Percentiles rank a stretch among this genome's conserved stretches.
phyloP scores from a whole-genome alignment of 2,888 invertebrate species.

The Agrochola lota region DNA sequence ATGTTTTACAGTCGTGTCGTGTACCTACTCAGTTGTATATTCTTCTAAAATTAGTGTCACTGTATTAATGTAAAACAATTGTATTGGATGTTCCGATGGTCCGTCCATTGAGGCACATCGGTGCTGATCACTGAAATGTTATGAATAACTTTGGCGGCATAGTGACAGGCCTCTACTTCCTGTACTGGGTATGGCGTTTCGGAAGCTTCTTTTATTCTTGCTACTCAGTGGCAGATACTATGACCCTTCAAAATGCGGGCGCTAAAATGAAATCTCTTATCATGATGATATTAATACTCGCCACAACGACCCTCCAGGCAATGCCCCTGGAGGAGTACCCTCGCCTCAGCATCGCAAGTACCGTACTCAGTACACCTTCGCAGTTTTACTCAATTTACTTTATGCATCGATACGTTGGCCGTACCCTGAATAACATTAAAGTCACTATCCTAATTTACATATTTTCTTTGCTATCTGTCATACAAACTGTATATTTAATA shows the following conservation, averaged over 20 bases:
- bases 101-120: background rate
- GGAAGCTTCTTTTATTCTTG: slow-evolving; percentile 71
- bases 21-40: background rate
- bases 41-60: slow-evolving; percentile 17
- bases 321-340: slow-evolving; percentile 64
- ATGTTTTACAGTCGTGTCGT: background rate
- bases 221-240: slow-evolving; percentile 69
- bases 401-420: slow-evolving; percentile 71
- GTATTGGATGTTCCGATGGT: background rate
- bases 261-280: slow-evolving; percentile 61
- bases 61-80: background rate
- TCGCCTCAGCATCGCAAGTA: slow-evolving; percentile 72
- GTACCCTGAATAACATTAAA: slow-evolving; percentile 65
- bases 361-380: slow-evolving; percentile 73
- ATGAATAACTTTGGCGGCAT: slow-evolving; percentile 42
- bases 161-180: slow-evolving; percentile 60
- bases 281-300: slow-evolving; percentile 62
- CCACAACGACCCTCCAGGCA: slow-evolving; percentile 62
- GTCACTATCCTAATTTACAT: slow-evolving; percentile 67
- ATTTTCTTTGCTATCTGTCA: slow-evolving; percentile 67
- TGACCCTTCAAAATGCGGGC: slow-evolving; percentile 63
- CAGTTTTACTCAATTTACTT: slow-evolving; percentile 73
- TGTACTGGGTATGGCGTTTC: slow-evolving; percentile 73
- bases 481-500: slow-evolving; percentile 75
- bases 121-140: slow-evolving; percentile 11